These are phyloP conservation scores for Chaenocephalus aceratus DNA, from an alignment of 2,113 vertebrate species.

Conservation along the genomic window DNA sequence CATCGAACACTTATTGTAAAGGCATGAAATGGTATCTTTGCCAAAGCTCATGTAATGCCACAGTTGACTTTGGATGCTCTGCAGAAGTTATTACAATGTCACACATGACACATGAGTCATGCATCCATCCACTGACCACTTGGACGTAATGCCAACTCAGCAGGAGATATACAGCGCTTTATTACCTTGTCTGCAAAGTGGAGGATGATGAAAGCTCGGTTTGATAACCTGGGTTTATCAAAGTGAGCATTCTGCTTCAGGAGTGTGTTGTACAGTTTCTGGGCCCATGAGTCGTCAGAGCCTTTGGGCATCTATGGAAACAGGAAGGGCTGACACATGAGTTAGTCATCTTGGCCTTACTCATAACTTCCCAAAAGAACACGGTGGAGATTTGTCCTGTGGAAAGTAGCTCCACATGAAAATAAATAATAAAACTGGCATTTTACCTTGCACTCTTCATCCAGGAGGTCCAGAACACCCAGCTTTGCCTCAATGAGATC, in stretches of 20 bases:
- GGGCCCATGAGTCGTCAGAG: constrained; percentile 95
- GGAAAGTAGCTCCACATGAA: constrained; percentile 18
- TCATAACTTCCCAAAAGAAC: constrained; percentile 57
- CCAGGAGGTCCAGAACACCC: constrained; percentile 94
- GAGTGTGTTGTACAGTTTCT: constrained; percentile 96
- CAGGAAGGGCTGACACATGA: constrained; percentile 57
- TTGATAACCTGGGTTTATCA: constrained; percentile 95
- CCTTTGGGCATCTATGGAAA: constrained; percentile 95
- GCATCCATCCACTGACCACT: constrained; percentile 13
- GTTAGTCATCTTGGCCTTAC: constrained; percentile 57
- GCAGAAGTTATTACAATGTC: constrained; percentile 8
- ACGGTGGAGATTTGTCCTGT: neutral
- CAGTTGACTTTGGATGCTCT: neutral
- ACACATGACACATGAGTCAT: constrained; percentile 27
- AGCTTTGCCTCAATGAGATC: constrained; percentile 96
- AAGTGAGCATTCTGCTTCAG: constrained; percentile 92
- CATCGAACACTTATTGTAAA: constrained; percentile 18
- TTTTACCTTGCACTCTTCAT: constrained; percentile 95
- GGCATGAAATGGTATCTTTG: neutral
- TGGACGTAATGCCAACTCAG: neutral
- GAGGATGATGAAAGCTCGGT: constrained; percentile 94
- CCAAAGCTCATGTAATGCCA: constrained; percentile 8
- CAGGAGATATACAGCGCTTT: neutral
- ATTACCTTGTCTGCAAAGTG: constrained; percentile 98
- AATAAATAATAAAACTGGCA: neutral